Conservation (phyloP, 30 jellyfish, hydroid and myxozoan species). For the Turritopsis rubra region DNA sequence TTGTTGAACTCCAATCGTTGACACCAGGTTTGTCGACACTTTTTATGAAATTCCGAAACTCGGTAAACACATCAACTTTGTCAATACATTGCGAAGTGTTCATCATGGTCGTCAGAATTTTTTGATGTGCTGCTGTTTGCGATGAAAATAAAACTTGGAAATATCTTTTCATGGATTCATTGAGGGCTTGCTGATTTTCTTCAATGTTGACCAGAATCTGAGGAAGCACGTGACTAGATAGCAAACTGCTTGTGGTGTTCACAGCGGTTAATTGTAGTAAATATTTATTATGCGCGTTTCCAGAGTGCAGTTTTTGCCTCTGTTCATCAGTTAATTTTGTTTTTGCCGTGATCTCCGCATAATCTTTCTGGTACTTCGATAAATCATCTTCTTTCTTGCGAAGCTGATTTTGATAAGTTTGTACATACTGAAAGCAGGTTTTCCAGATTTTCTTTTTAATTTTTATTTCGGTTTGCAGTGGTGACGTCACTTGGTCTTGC, state of each 20-base stretch:
- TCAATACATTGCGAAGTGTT: slow-evolving; percentile 27
- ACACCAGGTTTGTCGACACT: background rate
- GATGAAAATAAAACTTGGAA: slow-evolving; percentile 22
- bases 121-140: slow-evolving; percentile 22
- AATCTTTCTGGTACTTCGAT: slow-evolving; percentile 28
- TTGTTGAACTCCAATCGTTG: slow-evolving; percentile 29
- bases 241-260: slow-evolving; percentile 60
- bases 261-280: slow-evolving; percentile 71
- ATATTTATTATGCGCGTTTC: slow-evolving; percentile 76
- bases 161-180: slow-evolving; percentile 37
- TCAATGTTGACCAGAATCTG: slow-evolving; percentile 49
- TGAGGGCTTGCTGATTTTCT: slow-evolving; percentile 21
- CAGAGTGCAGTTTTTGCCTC: slow-evolving; percentile 35
- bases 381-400: slow-evolving; percentile 34
- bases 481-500: slow-evolving; percentile 20
- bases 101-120: slow-evolving; percentile 5
- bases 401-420: slow-evolving; percentile 31
- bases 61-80: slow-evolving; percentile 32
- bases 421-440: slow-evolving; percentile 27
- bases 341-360: slow-evolving; percentile 16
- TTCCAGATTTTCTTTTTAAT: slow-evolving; percentile 35
- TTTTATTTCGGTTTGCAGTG: slow-evolving; percentile 27
- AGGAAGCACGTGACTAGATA: slow-evolving; percentile 56
- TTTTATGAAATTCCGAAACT: slow-evolving; percentile 16
- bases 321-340: slow-evolving; percentile 1